phyloP scores from a whole-genome alignment of 2,797 vertebrate genomes.

The Takifugu rubripes region DNA sequence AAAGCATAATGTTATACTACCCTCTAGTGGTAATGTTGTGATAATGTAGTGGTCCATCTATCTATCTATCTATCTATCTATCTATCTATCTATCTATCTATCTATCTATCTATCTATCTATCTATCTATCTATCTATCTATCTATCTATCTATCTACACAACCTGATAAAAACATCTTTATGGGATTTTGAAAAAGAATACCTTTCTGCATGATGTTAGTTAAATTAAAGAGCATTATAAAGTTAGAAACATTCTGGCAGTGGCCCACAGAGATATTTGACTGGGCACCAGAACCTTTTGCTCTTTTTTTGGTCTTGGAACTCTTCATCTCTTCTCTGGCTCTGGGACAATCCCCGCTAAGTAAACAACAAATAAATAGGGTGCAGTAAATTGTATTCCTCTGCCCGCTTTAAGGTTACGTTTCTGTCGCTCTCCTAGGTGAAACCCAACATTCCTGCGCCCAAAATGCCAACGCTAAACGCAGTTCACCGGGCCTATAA shows the following conservation, averaged over 20 bases:
- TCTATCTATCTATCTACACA: too few relatives aligned
- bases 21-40: constrained; percentile 10
- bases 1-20: constrained; percentile 6
- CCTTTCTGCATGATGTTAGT: constrained; percentile 9
- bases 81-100: too few relatives aligned
- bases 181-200: background rate
- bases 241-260: constrained; percentile 20
- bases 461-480: constrained; percentile 28
- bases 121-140: too few relatives aligned
- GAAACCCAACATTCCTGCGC: constrained; percentile 48
- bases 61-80: too few relatives aligned
- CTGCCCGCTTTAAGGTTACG: constrained; percentile 32
- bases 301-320: constrained; percentile 6
- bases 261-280: constrained; percentile 5
- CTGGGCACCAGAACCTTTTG: constrained; percentile 15
- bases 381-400: constrained; percentile 62
- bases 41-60: too few relatives aligned
- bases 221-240: background rate
- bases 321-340: constrained; percentile 24
- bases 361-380: constrained; percentile 60
- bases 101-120: too few relatives aligned
- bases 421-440: constrained; percentile 66
- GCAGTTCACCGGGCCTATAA: constrained; percentile 28
- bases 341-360: constrained; percentile 29
- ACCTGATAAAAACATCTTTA: background rate